Conservation (phyloP, 2,113 vertebrate species). For the Gymnocephalus cernua region DNA sequence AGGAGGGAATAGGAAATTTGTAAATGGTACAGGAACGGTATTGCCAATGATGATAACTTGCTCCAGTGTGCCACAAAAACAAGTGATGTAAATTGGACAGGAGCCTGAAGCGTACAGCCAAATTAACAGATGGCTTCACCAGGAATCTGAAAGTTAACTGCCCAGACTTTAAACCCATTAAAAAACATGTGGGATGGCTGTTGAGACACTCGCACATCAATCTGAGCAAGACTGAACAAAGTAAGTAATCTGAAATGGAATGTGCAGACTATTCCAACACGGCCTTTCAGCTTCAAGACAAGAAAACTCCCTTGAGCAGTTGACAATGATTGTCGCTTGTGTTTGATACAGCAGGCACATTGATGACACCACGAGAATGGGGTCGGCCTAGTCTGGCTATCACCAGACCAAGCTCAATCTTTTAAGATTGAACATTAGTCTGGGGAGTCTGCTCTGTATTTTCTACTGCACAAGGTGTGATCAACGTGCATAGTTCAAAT, state of each 20-base stretch:
- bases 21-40: background rate
- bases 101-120: background rate
- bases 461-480: no score
- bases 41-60: background rate
- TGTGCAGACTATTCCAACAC: background rate
- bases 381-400: no score
- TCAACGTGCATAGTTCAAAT: no score
- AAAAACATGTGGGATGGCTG: background rate
- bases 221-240: background rate
- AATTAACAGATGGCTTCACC: slow-evolving; percentile 23
- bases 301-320: background rate
- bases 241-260: background rate
- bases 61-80: background rate
- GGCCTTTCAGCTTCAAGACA: background rate
- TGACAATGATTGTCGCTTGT: background rate
- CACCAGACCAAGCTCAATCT: no score
- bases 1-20: background rate
- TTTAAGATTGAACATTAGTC: no score
- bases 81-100: slow-evolving; percentile 15
- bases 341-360: background rate
- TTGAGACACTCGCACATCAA: background rate
- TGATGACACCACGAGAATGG: background rate
- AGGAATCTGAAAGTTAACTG: slow-evolving; percentile 10
- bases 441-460: no score
- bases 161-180: slow-evolving; percentile 13